These are phyloP conservation scores for Heterocephalus glaber DNA, from an alignment of 2,113 vertebrate genomes.

Conservation along the genomic window DNA sequence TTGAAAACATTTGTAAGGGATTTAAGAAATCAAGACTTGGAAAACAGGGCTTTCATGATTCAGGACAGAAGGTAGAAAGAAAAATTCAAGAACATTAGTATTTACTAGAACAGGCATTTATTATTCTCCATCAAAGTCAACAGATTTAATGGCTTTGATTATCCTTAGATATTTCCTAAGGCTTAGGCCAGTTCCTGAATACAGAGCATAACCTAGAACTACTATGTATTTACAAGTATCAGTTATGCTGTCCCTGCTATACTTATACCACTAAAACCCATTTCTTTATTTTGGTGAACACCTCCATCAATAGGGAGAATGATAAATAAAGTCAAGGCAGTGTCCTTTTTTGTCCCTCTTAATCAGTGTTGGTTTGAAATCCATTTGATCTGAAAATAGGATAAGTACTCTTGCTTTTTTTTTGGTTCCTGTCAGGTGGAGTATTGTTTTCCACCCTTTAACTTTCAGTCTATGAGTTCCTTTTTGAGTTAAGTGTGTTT, in stretches of 20 bases:
- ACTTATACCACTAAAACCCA: conserved; percentile 39
- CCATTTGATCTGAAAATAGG: no score
- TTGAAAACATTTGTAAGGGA: conserved; percentile 19
- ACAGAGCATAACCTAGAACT: conserved; percentile 42
- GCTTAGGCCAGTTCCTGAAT: conserved; percentile 12
- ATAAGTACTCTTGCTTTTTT: no score
- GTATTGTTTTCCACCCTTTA: no score
- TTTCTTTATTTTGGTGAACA: conserved; percentile 27
- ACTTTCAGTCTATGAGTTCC: no score
- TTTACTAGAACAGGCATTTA: conserved; percentile 18
- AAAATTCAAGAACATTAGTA: conserved; percentile 34
- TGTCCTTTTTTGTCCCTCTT: no score
- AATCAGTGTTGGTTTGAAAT: no score
- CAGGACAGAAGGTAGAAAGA: conserved; percentile 40
- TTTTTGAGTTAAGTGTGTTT: no score
- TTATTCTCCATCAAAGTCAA: conserved; percentile 47
- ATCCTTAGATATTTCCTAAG: conserved; percentile 34
- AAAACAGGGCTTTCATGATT: conserved; percentile 22
- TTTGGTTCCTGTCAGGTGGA: no score
- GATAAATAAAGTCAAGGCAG: conserved; percentile 59
- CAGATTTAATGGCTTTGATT: conserved; percentile 28
- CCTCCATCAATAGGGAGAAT: conserved; percentile 22
- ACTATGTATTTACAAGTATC: background rate
- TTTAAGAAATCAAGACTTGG: conserved; percentile 18
- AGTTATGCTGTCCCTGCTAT: conserved; percentile 23